Conservation (phyloP, 2,113 vertebrate species). For the Lagopus leucura region DNA sequence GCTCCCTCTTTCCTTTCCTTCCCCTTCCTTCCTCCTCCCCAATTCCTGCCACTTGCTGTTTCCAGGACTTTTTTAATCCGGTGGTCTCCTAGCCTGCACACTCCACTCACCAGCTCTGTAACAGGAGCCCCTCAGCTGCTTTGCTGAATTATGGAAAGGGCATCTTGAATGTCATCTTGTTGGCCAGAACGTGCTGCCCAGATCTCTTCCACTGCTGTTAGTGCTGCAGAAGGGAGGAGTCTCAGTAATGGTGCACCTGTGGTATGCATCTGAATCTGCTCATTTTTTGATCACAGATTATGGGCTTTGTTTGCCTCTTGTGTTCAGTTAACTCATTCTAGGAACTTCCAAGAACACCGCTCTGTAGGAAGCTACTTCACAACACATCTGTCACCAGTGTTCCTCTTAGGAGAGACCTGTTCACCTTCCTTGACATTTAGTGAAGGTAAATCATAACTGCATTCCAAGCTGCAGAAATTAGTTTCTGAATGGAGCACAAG, state of each 20-base stretch:
- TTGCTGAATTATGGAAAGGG: conserved; percentile 43
- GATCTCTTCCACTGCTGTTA: not conserved
- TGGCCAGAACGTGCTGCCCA: not conserved
- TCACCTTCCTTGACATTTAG: not conserved
- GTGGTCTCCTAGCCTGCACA: not conserved
- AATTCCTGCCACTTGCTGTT: not conserved
- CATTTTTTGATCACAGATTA: not conserved
- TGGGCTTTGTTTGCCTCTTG: not conserved
- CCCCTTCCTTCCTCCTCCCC: not conserved
- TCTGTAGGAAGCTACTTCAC: not conserved
- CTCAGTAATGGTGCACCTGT: not conserved
- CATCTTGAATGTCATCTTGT: not conserved
- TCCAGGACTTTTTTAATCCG: not conserved
- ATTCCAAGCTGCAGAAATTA: not conserved
- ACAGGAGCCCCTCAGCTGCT: conserved; percentile 71
- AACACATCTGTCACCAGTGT: not conserved
- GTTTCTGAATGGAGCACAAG: not conserved
- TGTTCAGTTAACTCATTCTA: not conserved
- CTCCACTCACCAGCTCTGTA: conserved; percentile 68
- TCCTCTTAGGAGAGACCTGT: not conserved
- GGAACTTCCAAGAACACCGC: not conserved
- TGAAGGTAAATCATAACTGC: not conserved
- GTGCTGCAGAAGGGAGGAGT: not conserved
- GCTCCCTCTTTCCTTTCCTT: not conserved
- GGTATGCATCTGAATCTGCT: not conserved